Conservation (phyloP, 1,140 invertebrate genomes). For the Drosophila sturtevanti region DNA sequence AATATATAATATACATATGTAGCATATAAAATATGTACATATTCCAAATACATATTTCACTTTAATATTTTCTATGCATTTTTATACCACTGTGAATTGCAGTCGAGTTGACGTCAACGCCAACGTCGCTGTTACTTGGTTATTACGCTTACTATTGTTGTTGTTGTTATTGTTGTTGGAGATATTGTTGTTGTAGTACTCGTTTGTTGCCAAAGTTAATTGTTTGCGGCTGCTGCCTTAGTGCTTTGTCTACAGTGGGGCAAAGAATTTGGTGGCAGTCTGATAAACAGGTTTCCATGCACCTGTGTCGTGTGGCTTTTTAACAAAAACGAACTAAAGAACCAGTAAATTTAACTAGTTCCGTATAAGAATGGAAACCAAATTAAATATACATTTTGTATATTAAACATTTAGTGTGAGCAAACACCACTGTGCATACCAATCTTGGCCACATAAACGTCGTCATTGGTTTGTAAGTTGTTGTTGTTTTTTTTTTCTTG, state of each 20-base stretch:
- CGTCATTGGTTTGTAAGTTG: conserved; percentile 27
- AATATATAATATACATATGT: too few species aligned
- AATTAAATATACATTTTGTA: background rate
- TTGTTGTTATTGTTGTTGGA: conserved; percentile 31
- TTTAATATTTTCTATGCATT: background rate
- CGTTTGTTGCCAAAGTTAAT: conserved; percentile 79
- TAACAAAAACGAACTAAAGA: background rate
- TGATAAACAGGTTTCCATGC: conserved; percentile 35
- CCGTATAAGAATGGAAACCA: too few species aligned
- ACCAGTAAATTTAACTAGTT: too few species aligned
- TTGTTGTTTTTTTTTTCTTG: conserved; percentile 20
- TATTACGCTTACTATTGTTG: conserved; percentile 37
- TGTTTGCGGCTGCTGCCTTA: conserved; percentile 60
- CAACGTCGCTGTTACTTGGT: conserved; percentile 36
- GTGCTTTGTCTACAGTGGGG: conserved; percentile 46
- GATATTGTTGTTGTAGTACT: conserved; percentile 52
- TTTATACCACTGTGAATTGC: background rate
- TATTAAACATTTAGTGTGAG: too few species aligned
- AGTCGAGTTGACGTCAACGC: conserved; percentile 12
- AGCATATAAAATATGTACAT: too few species aligned
- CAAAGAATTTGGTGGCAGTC: conserved; percentile 26
- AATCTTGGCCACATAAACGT: conserved; percentile 59
- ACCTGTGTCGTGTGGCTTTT: background rate
- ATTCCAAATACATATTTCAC: too few species aligned
- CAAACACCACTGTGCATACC: conserved; percentile 60